phyloP scores from a whole-genome alignment of 2,113 vertebrate genomes.

The Mungos mungo region DNA sequence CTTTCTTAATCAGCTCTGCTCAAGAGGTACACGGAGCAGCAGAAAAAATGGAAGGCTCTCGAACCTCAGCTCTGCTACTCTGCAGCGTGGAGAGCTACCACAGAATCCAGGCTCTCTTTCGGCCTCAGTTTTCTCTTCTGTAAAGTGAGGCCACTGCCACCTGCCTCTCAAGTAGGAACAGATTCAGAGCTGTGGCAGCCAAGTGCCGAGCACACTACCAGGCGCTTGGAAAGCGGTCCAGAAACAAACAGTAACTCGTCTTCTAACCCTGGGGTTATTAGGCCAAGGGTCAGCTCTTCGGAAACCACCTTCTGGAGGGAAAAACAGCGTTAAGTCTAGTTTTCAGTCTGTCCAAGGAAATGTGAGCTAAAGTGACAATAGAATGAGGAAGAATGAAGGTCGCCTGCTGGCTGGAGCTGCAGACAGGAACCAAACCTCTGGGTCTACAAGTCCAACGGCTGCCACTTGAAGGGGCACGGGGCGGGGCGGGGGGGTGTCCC shows the following conservation, averaged over 20 bases:
- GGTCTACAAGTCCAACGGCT: neutral
- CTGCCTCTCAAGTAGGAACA: neutral
- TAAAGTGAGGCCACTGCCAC: neutral
- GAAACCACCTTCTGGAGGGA: conserved; percentile 24
- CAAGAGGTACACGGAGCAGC: neutral
- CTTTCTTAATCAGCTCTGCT: neutral
- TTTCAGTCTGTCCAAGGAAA: neutral
- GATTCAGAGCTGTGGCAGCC: neutral
- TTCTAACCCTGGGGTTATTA: neutral
- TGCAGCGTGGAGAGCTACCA: neutral
- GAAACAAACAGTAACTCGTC: neutral
- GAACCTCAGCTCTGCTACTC: neutral
- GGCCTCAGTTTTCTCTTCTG: neutral
- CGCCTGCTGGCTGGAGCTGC: neutral
- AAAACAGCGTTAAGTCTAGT: neutral
- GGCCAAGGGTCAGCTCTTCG: neutral
- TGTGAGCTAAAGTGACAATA: neutral
- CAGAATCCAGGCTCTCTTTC: neutral
- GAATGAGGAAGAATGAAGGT: neutral
- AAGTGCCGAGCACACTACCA: neutral
- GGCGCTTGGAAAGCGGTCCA: neutral
- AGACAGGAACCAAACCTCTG: neutral
- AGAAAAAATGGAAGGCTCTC: neutral
- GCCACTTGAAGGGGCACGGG: neutral
- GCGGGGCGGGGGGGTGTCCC: too few relatives aligned